Evolutionary conservation across 2,113 vertebrate species (phyloP).

Genomic region (Capra hircus): DNA sequence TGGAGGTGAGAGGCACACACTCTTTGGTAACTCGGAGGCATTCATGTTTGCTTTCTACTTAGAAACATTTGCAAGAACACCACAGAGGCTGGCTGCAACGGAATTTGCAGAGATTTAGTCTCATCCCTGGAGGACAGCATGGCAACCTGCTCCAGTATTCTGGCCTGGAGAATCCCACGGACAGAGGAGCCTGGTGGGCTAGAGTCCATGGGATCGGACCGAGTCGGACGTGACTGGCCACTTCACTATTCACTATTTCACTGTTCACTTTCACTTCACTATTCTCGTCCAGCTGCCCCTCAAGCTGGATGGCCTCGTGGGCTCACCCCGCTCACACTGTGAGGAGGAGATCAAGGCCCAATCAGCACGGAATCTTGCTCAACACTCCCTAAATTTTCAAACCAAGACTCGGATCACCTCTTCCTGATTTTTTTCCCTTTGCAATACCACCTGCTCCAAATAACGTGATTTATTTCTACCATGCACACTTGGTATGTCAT

Average conservation of each 20-base stretch:
- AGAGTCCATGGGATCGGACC: fast-evolving
- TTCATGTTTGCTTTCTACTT: too few relatives aligned
- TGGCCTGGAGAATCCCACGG: not conserved
- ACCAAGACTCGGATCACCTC: not conserved
- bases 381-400: not conserved
- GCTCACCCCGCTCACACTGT: not conserved
- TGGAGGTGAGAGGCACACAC: not conserved
- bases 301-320: fast-evolving
- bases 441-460: too few relatives aligned
- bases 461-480: not conserved
- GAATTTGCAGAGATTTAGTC: not conserved
- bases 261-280: not conserved
- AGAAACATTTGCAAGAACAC: not conserved
- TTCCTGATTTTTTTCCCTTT: not conserved
- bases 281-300: not conserved
- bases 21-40: not conserved
- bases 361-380: not conserved
- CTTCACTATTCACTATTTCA: not conserved
- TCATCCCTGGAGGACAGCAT: not conserved
- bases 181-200: not conserved
- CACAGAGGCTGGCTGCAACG: fast-evolving
- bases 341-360: not conserved
- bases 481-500: not conserved
- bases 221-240: not conserved
- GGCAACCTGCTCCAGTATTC: not conserved